phyloP scores from a whole-genome alignment of 2,888 invertebrate species.

The Ophraella communa region DNA sequence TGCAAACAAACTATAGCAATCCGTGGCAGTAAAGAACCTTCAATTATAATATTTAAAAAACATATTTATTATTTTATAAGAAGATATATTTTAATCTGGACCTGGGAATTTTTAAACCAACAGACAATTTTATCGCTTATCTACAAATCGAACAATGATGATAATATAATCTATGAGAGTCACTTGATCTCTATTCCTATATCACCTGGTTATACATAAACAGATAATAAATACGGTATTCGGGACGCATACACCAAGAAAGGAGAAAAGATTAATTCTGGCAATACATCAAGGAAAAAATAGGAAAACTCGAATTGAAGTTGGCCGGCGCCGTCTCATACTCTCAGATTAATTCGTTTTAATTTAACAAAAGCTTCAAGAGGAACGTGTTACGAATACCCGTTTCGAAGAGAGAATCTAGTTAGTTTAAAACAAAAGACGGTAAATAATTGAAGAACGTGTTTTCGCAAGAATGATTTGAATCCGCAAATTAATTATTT shows the following conservation, averaged over 20 bases:
- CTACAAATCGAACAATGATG: too few species aligned
- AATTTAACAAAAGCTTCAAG: constrained; percentile 53
- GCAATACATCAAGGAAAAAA: constrained; percentile 42
- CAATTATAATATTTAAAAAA: too few species aligned
- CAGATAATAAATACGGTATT: constrained; percentile 10
- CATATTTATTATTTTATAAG: too few species aligned
- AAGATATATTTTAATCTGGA: too few species aligned
- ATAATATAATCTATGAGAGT: too few species aligned
- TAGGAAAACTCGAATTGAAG: constrained; percentile 45
- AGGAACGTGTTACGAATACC: constrained; percentile 52
- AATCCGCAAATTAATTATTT: constrained; percentile 53
- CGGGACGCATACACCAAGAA: constrained; percentile 29
- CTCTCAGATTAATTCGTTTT: constrained; percentile 53
- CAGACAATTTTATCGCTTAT: too few species aligned
- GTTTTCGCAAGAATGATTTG: constrained; percentile 47
- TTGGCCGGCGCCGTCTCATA: constrained; percentile 39
- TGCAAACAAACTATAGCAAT: too few species aligned
- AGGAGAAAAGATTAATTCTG: constrained; percentile 40
- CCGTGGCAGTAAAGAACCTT: too few species aligned
- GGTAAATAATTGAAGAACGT: constrained; percentile 55
- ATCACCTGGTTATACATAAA: not conserved
- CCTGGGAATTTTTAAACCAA: too few species aligned
- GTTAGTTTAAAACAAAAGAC: constrained; percentile 55
- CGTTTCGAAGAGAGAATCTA: constrained; percentile 47
- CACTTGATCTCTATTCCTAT: too few species aligned